Percentiles rank a stretch among this genome's conserved stretches.
phyloP scores from a whole-genome alignment of 2,888 invertebrate genomes.

The Clanis bilineata region DNA sequence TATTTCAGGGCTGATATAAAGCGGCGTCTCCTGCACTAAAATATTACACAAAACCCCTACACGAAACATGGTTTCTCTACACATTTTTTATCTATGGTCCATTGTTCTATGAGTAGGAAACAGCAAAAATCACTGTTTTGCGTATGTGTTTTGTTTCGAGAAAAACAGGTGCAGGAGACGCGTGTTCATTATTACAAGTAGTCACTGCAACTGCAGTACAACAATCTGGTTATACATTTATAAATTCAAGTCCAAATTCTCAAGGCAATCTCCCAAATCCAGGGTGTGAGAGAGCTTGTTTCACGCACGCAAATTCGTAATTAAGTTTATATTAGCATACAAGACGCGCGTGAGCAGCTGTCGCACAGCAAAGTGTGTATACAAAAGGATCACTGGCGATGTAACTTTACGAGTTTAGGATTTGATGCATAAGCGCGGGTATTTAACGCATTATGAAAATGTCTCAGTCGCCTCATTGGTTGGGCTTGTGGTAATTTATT shows the following conservation, averaged over 20 bases:
- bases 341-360: constrained; percentile 21
- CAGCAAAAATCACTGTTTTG: too few species aligned
- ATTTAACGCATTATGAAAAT: not conserved
- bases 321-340: constrained; percentile 72
- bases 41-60: too few species aligned
- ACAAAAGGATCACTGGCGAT: constrained; percentile 1
- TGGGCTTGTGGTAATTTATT: too few species aligned
- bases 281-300: constrained; percentile 51
- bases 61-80: too few species aligned
- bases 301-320: constrained; percentile 70
- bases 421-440: not conserved
- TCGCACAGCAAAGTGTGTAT: constrained; percentile 6
- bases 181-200: too few species aligned
- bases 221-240: constrained; percentile 40
- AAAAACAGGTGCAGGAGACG: too few species aligned
- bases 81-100: too few species aligned
- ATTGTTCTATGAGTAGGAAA: too few species aligned
- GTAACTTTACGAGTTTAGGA: not conserved
- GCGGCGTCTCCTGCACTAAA: too few species aligned
- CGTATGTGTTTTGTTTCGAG: too few species aligned
- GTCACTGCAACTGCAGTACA: not conserved
- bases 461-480: too few species aligned
- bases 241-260: constrained; percentile 47
- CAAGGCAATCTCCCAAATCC: constrained; percentile 51
- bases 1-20: too few species aligned